Evolutionary conservation across 2,888 invertebrate species (phyloP).

Genomic region (Anthophora plumipes): DNA sequence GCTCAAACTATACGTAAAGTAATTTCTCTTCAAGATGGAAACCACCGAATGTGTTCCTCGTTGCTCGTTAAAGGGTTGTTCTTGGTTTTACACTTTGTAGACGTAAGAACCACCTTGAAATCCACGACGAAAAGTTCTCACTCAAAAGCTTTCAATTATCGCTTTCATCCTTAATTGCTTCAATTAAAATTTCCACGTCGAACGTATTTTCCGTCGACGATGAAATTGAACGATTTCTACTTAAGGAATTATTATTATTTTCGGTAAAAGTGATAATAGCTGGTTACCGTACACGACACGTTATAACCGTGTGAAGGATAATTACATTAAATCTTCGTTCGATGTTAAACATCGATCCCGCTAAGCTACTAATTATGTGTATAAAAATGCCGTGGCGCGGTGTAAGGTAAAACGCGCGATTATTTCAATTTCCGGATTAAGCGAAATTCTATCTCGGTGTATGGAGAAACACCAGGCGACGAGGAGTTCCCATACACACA

Average conservation of each 20-base stretch:
- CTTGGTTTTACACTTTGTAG: not conserved
- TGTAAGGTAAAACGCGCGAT: constrained; percentile 1
- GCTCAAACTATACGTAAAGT: not conserved
- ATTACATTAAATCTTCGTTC: constrained; percentile 40
- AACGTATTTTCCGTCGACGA: not conserved
- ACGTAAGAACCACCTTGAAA: not conserved
- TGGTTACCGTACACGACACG: no score
- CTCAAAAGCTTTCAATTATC: not conserved
- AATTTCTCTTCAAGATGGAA: not conserved
- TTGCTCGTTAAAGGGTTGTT: not conserved
- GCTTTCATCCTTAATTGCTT: not conserved
- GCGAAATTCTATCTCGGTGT: constrained; percentile 8
- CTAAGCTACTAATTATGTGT: constrained; percentile 7
- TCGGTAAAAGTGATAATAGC: no score
- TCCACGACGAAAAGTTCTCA: not conserved
- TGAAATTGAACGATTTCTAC: not conserved
- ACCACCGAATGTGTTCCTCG: constrained; percentile 7
- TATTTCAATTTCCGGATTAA: constrained; percentile 47
- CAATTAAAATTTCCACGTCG: not conserved
- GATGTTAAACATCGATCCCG: not conserved
- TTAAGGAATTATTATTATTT: not conserved
- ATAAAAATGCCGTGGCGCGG: not conserved
- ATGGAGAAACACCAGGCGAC: not conserved
- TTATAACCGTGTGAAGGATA: constrained; percentile 22
- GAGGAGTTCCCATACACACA: not conserved